Conservation (phyloP, 2,888 invertebrate genomes). For the Lordiphosa fenestrarum region DNA sequence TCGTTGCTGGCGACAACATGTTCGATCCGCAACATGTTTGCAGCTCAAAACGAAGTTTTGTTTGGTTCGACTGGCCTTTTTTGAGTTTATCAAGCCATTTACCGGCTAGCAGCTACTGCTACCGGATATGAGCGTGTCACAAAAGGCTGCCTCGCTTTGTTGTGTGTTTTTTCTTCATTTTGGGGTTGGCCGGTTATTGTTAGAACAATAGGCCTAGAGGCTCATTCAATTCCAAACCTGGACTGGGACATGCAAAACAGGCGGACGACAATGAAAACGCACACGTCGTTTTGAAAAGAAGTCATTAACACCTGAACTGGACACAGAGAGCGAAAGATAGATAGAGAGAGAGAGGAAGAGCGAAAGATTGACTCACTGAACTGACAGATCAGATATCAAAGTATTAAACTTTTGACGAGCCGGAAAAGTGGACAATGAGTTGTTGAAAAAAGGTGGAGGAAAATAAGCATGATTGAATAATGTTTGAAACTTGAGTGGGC, state of each 20-base stretch:
- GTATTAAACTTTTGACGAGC: background rate
- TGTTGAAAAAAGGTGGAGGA: too few relatives aligned
- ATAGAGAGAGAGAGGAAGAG: background rate
- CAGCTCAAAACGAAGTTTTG: background rate
- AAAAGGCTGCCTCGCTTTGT: conserved; percentile 51
- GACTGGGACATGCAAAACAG: conserved; percentile 53
- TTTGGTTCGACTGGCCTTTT: conserved; percentile 21
- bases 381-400: conserved; percentile 37
- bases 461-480: too few relatives aligned
- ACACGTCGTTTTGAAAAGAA: conserved; percentile 34
- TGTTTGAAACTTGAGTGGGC: too few relatives aligned
- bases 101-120: conserved; percentile 40
- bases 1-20: too few relatives aligned
- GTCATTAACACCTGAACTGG: conserved; percentile 70
- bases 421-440: too few relatives aligned
- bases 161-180: conserved; percentile 33
- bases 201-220: conserved; percentile 51
- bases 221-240: conserved; percentile 29
- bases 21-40: background rate
- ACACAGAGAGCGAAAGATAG: conserved; percentile 2
- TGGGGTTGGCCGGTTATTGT: conserved; percentile 51
- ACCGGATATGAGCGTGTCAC: conserved; percentile 68
- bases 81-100: conserved; percentile 51
- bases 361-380: conserved; percentile 25
- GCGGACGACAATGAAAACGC: conserved; percentile 37